These are phyloP conservation scores for Xiphophorus hellerii DNA, from an alignment of 2,113 vertebrate species.

Conservation along the genomic window DNA sequence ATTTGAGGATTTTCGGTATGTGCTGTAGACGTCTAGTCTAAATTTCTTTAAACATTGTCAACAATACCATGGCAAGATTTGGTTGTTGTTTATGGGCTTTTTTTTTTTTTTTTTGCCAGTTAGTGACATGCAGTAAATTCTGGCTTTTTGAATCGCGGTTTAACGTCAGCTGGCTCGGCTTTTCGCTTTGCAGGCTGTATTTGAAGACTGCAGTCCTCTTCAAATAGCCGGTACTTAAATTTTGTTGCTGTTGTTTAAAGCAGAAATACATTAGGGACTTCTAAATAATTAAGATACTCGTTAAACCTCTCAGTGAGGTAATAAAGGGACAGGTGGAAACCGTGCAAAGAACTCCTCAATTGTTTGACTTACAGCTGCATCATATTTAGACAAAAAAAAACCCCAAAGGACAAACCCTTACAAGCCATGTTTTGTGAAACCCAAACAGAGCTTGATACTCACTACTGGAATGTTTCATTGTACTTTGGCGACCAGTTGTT, in stretches of 20 bases:
- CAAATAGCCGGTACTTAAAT: constrained; percentile 1
- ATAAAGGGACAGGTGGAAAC: constrained; percentile 10
- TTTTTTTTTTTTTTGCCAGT: neutral
- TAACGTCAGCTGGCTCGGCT: neutral
- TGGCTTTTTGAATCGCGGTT: neutral
- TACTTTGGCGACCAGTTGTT: constrained; percentile 99
- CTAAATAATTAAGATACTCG: neutral
- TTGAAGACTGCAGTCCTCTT: neutral
- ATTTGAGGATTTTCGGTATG: neutral
- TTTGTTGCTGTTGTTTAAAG: constrained; percentile 1
- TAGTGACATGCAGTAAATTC: neutral
- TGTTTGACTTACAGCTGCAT: neutral
- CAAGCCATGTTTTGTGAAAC: neutral
- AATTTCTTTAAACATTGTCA: no score
- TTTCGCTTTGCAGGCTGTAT: neutral
- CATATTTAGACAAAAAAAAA: neutral
- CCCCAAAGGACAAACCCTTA: no score
- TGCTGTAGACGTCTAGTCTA: neutral
- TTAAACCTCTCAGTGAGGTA: constrained; percentile 1
- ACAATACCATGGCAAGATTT: no score
- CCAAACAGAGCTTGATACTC: constrained; percentile 72
- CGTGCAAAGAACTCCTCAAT: neutral
- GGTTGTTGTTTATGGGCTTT: no score
- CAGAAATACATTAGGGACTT: constrained; percentile 11
- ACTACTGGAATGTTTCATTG: constrained; percentile 99